Evolutionary conservation across 1,140 invertebrate species (phyloP), one percentile per base, ranked within the genome.

Genomic region (Mycetomoellerius zeteki): DNA sequence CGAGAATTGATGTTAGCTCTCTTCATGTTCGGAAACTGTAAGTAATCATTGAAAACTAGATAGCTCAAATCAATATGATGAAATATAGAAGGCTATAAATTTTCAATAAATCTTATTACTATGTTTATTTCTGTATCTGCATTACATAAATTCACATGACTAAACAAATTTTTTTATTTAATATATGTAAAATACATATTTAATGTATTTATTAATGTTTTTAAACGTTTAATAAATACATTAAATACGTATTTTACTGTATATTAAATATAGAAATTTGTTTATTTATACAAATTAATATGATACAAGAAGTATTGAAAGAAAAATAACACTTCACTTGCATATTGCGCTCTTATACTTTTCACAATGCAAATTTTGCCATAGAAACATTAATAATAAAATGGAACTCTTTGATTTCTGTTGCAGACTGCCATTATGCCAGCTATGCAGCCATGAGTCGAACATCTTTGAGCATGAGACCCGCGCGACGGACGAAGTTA

Each of bases 381-480:
- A 12, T 56, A 3, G 7, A 81, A 71, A 43, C 5, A 19, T 6
- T 43, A 37, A 60, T 12, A 14, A 33, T 84, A 75, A 84, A 73
- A 21, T n/a, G 16, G 0, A 33, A 47, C 3, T 58, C 2, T 84
- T 73, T 7, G 43, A 16, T 89, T 72, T 78, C 37, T 91, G 91
- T 94, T 95, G 0, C 92, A 95, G 94, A 89, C 82, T 71, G 81
- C 37, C 89, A 93, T 92, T 86, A 95, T 95, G 94, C 91, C 81
- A 92, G 62, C 88, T 85, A 90, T 56, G 76, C 52, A 88, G 85
- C 69, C 84, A 78, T 95, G 92, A 94, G 85, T 54, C 19, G n/a
- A 62, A 58, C 64, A 47, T 90, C 71, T 77, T 69, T 75, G 33
- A 89, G 82, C 64, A 94, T 92, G 93, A 89, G 93, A 91, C 86